Conservation (phyloP, 2,797 vertebrate genomes). For the Urophycis tenuis region DNA sequence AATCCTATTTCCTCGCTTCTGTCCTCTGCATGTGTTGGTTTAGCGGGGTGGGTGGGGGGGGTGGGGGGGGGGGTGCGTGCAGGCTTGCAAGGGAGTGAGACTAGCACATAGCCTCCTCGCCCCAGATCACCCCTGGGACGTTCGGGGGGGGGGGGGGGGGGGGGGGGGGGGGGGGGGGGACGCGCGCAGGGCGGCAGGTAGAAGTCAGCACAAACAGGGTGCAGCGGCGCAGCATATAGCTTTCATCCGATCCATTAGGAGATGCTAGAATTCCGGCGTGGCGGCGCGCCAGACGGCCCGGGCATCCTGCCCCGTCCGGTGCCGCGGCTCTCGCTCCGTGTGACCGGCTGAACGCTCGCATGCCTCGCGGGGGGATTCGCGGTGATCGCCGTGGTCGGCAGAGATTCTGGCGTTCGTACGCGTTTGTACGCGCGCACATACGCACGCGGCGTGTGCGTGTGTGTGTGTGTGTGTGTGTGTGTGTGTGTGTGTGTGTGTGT, state of each 20-base stretch:
- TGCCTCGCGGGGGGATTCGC: constrained; percentile 51
- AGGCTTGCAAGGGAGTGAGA: too few species aligned
- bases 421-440: constrained; percentile 13
- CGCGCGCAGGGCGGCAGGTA: too few species aligned
- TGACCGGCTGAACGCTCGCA: constrained; percentile 52
- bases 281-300: constrained; percentile 40
- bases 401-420: constrained; percentile 31
- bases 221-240: constrained; percentile 46
- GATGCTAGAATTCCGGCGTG: constrained; percentile 52
- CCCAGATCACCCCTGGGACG: constrained; percentile 46
- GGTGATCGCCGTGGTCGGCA: constrained; percentile 46
- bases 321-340: constrained; percentile 41
- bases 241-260: constrained; percentile 63
- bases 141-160: too few species aligned
- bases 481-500: not conserved
- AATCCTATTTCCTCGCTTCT: too few species aligned
- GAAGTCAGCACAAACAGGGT: not conserved
- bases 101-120: not conserved
- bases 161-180: too few species aligned
- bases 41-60: too few species aligned
- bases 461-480: constrained; percentile 9
- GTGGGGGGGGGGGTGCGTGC: too few species aligned
- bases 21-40: too few species aligned
- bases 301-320: constrained; percentile 46
- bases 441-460: constrained; percentile 11